These are phyloP conservation scores for Melanotus villosus DNA, from an alignment of 2,888 invertebrate genomes.

Conservation along the genomic window DNA sequence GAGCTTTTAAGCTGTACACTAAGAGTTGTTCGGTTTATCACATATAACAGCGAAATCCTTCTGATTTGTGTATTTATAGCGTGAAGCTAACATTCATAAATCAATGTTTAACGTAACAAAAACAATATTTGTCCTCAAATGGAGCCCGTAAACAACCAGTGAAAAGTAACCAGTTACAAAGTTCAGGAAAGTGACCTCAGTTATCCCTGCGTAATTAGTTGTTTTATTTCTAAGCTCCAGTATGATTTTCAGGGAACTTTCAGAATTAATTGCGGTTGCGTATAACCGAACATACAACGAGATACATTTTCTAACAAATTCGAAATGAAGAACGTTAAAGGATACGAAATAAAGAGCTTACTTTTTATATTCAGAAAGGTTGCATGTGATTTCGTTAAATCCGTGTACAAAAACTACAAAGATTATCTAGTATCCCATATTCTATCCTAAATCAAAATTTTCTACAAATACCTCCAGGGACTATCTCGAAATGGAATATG, in stretches of 20 bases:
- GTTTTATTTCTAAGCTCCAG: not conserved
- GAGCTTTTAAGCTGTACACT: too few relatives aligned
- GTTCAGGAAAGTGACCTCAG: constrained; percentile 1
- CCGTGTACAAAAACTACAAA: constrained; percentile 10
- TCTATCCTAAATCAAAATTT: constrained; percentile 25
- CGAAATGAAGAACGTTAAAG: not conserved
- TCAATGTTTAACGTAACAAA: not conserved
- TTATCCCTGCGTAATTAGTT: constrained; percentile 11
- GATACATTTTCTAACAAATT: not conserved
- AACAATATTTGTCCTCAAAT: not conserved
- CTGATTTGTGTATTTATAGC: too few relatives aligned
- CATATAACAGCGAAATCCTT: too few relatives aligned
- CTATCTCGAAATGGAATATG: constrained; percentile 27
- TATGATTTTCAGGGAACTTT: not conserved
- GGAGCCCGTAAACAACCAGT: not conserved
- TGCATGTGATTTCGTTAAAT: not conserved
- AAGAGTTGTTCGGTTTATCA: too few relatives aligned
- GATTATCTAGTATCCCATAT: constrained; percentile 18
- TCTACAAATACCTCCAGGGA: constrained; percentile 29
- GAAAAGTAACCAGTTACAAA: not conserved
- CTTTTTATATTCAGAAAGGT: not conserved
- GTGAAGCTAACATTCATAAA: too few relatives aligned
- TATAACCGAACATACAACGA: not conserved
- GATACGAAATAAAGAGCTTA: not conserved
- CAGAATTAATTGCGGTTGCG: not conserved